A percentile compares a stretch with the other conserved stretches of the same genome.
Evolutionary conservation across 2,888 invertebrate species (phyloP).

Genomic region (Phania funesta): DNA sequence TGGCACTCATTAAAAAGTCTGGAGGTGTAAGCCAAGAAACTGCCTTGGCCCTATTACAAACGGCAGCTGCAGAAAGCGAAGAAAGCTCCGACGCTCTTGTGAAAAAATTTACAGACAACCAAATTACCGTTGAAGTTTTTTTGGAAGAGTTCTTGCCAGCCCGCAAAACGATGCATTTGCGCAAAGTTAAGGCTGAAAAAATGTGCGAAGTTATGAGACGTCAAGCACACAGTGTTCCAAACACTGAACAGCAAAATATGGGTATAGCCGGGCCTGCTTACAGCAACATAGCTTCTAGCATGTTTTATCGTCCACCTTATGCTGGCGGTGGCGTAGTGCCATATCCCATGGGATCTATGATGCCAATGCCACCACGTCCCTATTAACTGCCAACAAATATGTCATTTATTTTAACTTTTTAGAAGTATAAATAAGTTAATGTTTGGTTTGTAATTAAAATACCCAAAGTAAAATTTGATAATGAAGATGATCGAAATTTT

Average conservation of each 20-base stretch:
- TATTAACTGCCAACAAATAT: slow-evolving; percentile 68
- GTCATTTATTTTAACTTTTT: slow-evolving; percentile 1
- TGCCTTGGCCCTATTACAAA: slow-evolving; percentile 92
- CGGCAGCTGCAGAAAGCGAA: slow-evolving; percentile 95
- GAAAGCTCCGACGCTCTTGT: slow-evolving; percentile 94
- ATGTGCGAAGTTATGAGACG: slow-evolving; percentile 87
- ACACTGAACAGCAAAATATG: slow-evolving; percentile 40
- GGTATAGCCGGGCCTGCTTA: slow-evolving; percentile 70
- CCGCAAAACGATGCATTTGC: slow-evolving; percentile 88
- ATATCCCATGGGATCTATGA: slow-evolving; percentile 83
- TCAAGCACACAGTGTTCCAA: slow-evolving; percentile 61
- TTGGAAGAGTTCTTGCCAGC: slow-evolving; percentile 89
- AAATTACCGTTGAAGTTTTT: slow-evolving; percentile 89
- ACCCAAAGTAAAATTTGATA: not conserved
- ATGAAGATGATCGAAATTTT: not conserved
- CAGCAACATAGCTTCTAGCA: slow-evolving; percentile 72
- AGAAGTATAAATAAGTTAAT: slow-evolving; percentile 34
- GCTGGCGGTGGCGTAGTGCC: slow-evolving; percentile 75
- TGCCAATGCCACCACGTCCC: slow-evolving; percentile 93
- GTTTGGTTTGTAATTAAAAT: slow-evolving; percentile 25
- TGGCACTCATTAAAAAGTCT: slow-evolving; percentile 88
- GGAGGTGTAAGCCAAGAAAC: slow-evolving; percentile 91
- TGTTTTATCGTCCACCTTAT: slow-evolving; percentile 70
- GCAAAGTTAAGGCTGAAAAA: slow-evolving; percentile 96
- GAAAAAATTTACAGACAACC: slow-evolving; percentile 87